phyloP scores from a whole-genome alignment of 37 sponge, comb jelly and placozoan species.

The Crambe crambe region DNA sequence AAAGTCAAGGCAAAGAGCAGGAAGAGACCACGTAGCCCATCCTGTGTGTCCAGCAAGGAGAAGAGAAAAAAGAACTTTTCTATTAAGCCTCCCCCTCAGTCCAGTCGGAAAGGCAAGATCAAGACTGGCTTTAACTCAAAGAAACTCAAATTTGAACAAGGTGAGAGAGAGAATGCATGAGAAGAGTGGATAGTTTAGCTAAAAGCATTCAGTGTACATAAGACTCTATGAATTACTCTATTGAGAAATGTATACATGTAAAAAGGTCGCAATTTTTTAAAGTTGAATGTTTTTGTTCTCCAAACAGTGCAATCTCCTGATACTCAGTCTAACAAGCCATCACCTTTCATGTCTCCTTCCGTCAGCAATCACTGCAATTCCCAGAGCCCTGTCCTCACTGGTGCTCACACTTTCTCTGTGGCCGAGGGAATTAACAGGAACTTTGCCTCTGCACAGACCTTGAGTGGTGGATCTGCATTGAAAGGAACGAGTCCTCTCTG shows the following conservation, averaged over 20 bases:
- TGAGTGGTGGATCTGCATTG: neutral
- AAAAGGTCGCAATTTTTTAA: neutral
- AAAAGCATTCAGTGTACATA: no score
- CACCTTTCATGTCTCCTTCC: neutral
- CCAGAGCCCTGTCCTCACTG: neutral
- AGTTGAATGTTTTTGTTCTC: neutral
- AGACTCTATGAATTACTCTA: no score
- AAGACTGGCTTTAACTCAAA: conserved; percentile 71
- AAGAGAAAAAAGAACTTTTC: conserved; percentile 46
- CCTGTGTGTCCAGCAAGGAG: neutral
- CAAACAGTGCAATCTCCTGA: conserved; percentile 26
- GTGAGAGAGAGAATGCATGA: neutral
- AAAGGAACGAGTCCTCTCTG: neutral
- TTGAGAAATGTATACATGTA: no score
- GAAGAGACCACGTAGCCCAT: conserved; percentile 4
- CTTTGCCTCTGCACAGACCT: neutral
- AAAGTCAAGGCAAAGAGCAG: conserved; percentile 30
- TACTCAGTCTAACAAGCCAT: neutral
- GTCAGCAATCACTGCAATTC: neutral
- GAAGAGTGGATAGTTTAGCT: neutral
- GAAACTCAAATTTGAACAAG: conserved; percentile 61
- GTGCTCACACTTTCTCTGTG: conserved; percentile 8
- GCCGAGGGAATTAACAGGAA: conserved; percentile 8
- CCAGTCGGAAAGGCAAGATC: conserved; percentile 11
- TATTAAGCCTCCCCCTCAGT: conserved; percentile 42